phyloP scores from a whole-genome alignment of 2,113 vertebrate species.

The Noturus placidus region DNA sequence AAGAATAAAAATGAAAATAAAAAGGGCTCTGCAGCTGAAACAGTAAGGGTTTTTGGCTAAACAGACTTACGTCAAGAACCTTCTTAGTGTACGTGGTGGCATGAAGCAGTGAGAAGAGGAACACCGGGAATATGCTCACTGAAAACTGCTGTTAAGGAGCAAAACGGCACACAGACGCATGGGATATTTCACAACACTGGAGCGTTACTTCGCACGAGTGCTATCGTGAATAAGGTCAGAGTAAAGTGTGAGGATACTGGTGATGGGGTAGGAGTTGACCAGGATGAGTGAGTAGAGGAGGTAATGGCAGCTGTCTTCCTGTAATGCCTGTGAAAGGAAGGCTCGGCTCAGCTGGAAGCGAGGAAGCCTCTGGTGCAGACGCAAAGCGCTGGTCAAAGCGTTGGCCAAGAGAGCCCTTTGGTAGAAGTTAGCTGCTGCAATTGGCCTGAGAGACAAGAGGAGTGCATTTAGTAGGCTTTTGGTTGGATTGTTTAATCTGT shows the following conservation, averaged over 20 bases:
- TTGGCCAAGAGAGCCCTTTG: constrained; percentile 95
- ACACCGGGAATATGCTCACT: constrained; percentile 99
- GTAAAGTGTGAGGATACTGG: constrained; percentile 86
- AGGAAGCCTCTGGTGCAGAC: constrained; percentile 91
- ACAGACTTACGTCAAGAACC: constrained; percentile 91
- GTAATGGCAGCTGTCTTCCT: constrained; percentile 98
- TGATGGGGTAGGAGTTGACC: constrained; percentile 97
- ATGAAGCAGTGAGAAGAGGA: constrained; percentile 97
- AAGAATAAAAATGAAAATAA: neutral
- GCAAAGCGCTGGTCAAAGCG: constrained; percentile 93
- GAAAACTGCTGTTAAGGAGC: constrained; percentile 75
- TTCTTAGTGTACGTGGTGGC: constrained; percentile 95
- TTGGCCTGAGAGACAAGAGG: constrained; percentile 75
- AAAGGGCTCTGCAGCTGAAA: neutral
- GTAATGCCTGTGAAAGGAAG: constrained; percentile 89
- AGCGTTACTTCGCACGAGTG: neutral
- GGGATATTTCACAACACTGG: neutral
- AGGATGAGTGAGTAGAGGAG: constrained; percentile 97
- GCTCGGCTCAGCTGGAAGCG: constrained; percentile 93
- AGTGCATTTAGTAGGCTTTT: neutral
- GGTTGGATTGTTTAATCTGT: too few species aligned
- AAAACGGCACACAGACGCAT: neutral
- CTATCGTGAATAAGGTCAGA: neutral
- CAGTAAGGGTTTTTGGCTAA: neutral
- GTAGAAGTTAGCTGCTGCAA: constrained; percentile 94